These are phyloP conservation scores for Leptoteleia sp. DNA, from an alignment of 1,140 invertebrate genomes.

Conservation along the genomic window DNA sequence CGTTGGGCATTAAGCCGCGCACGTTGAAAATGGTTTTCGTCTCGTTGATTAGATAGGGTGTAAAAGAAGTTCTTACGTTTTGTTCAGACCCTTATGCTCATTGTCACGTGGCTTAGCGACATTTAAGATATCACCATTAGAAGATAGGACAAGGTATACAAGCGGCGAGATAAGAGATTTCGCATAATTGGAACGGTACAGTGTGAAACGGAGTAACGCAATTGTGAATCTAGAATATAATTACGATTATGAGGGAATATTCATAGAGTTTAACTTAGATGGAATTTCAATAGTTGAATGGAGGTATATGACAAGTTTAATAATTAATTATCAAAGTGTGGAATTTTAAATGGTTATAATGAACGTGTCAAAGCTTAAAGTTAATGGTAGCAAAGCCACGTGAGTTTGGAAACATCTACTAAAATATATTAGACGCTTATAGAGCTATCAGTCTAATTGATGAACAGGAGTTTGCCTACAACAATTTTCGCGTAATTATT, in stretches of 20 bases:
- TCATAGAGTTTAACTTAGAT: constrained; percentile 4
- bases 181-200: neutral
- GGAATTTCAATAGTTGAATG: neutral
- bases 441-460: constrained; percentile 4
- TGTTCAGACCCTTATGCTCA: too few species aligned
- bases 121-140: neutral
- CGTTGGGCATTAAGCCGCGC: neutral
- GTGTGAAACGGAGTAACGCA: constrained; percentile 11
- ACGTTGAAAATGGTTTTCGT: neutral
- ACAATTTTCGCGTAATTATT: constrained; percentile 32
- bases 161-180: constrained; percentile 22
- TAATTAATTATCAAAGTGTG: neutral
- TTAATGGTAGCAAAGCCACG: too few species aligned
- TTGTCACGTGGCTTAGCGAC: neutral
- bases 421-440: neutral
- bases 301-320: constrained; percentile 14
- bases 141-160: neutral
- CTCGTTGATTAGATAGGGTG: constrained; percentile 2
- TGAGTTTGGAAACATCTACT: too few species aligned
- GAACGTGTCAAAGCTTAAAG: too few species aligned
- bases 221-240: constrained; percentile 18
- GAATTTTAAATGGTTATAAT: neutral
- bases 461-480: constrained; percentile 5
- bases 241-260: constrained; percentile 25
- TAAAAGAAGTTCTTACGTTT: neutral